A percentile compares a stretch with the other conserved stretches of the same genome.
These are phyloP conservation scores for Agonopterix heracliana DNA, from an alignment of 2,888 invertebrate species.

Conservation along the genomic window DNA sequence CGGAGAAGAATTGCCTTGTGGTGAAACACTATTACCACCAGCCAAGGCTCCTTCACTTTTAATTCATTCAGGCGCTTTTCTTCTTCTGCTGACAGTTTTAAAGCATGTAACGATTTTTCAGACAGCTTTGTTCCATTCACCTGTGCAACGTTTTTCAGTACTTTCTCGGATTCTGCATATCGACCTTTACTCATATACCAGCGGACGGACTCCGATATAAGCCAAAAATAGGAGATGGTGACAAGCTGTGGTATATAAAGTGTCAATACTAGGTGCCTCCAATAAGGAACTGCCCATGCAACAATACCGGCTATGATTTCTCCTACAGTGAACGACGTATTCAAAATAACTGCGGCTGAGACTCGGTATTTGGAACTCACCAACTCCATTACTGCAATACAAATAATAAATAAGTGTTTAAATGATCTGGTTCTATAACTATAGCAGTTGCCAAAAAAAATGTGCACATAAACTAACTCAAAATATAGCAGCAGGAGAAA, in stretches of 20 bases:
- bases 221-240: slow-evolving; percentile 78
- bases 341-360: slow-evolving; percentile 80
- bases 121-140: slow-evolving; percentile 67
- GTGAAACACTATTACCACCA: slow-evolving; percentile 43
- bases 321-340: slow-evolving; percentile 82
- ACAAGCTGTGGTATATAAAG: slow-evolving; percentile 79
- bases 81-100: slow-evolving; percentile 33
- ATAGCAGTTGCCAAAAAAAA: neutral
- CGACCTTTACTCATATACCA: slow-evolving; percentile 84
- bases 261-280: slow-evolving; percentile 79
- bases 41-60: slow-evolving; percentile 60
- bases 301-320: slow-evolving; percentile 79
- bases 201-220: slow-evolving; percentile 80
- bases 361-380: slow-evolving; percentile 83
- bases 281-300: slow-evolving; percentile 81
- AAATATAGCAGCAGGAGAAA: slow-evolving; percentile 82
- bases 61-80: slow-evolving; percentile 27
- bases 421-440: neutral
- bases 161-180: slow-evolving; percentile 77
- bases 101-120: slow-evolving; percentile 36
- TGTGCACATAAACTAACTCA: slow-evolving; percentile 59
- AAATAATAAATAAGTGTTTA: neutral
- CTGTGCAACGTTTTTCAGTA: slow-evolving; percentile 77
- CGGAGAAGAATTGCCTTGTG: slow-evolving; percentile 40
- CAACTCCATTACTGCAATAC: slow-evolving; percentile 79